Base-by-base conservation (phyloP, 1,140 invertebrate species). In the Zophobas atratus region DNA sequence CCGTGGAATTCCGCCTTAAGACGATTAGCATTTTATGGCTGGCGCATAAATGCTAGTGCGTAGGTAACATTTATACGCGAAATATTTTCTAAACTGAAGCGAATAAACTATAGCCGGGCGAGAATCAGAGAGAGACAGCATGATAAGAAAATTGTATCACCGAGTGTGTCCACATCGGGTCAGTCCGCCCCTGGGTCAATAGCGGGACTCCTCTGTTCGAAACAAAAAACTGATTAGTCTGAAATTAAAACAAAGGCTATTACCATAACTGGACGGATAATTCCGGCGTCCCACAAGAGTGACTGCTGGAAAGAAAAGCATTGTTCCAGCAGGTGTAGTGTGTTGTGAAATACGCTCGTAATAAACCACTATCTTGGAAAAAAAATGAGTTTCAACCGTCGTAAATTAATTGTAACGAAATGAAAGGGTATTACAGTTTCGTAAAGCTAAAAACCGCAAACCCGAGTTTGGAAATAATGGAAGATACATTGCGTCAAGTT, bases 371-470 rank as follows among this genome's bases (percentile, higher is more conserved):
- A 67, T 32, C 33, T 39, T 43, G 1, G 33, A 41, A 41, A 67
- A 67, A 67, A 51, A 51, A 51, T 51, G 2, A 51, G 3, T 20
- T 67, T 20, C 8, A 67, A 67, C 60, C 60, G 39, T 67, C 32
- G 8, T 41, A 41, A 67, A 67, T 67, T 67, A 67, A 67, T 67
- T 67, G 60, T 67, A 67, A 67, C 60, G 60, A 67, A 67, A 67
- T 33, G 35, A 67, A 67, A 67, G 39, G 39, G 39, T 60, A 38
- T 39, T 63, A 39, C 6, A 34, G 4, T 67, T 67, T 67, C 60
- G 39, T 41, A 67, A 67, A 41, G 41, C 49, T 2, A 51, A 32
- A 67, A 67, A 5, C 8, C 53, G 6, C 53, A 41, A 67, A 39
- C n/a, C 20, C 38, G n/a, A 36, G 43, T 67, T 57, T 57, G 3